Evolutionary conservation across 2,888 invertebrate genomes (phyloP), one percentile per base, ranked within the genome.

Genomic region (Lottia gigantea): DNA sequence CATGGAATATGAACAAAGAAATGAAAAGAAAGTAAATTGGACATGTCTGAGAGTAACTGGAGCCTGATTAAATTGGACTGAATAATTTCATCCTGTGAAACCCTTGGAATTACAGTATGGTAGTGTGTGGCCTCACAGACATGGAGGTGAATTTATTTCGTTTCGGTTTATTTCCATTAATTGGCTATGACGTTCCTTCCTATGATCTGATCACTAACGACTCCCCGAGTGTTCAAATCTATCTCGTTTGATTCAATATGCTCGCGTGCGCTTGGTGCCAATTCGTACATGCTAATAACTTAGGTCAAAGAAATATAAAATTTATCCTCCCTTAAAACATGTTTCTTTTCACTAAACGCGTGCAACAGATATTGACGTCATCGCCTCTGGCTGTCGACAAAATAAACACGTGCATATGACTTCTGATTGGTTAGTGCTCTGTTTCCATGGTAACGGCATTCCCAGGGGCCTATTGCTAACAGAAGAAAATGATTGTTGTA

Each of bases 311-410:
- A 19, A 55, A 55, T 55, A 23, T 19, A 55, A 23, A 55, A 55
- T 55, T 55, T 55, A 55, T 55, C 55, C 55, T 11, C 55, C 55
- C 14, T 19, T 55, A 55, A 55, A 55, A 55, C 55, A 55, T 19
- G 55, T 55, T 55, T 55, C 55, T 55, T 55, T 55, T 55, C 55
- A 23, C 19, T 55, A 23, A 23, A 23, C 55, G 55, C 55, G 55
- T 55, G 55, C 55, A 55, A 55, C 19, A 23, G 19, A 23, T 55
- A 55, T 55, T 55, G 55, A 55, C 55, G 55, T 55, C 55, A 55
- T 23, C 23, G 19, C 55, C 23, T 55, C 23, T 55, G 19, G 55
- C 55, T 23, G 55, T 23, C 55, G 23, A 23, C 55, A 55, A 55
- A 55, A 55, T 55, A 55, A 55, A 55, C 55, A 55, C 19, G 55